Base-by-base conservation (phyloP, 2,113 vertebrate genomes). In the Anser brachyrhynchus region DNA sequence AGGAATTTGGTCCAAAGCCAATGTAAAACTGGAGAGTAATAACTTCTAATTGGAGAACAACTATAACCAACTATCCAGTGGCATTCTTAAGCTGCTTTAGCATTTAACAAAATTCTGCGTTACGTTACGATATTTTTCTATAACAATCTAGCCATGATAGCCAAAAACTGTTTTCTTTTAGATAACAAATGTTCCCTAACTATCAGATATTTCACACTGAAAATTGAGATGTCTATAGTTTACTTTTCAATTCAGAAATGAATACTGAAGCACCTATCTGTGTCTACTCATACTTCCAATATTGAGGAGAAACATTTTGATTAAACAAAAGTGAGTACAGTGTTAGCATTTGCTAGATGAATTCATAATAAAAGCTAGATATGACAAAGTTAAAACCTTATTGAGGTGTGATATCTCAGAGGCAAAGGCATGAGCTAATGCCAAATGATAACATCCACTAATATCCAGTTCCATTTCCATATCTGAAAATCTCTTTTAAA, bases 251-350 rank as follows among this genome's bases (percentile, higher is more conserved):
- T 29, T 52, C 52, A 72, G 43, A 51, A 87, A 67, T 33, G 1
- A 51, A 64, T 52, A 26, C 23, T 8, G 6, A 92, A 37, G 5
- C 46, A 87, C 44, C n/a, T 37, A 10, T 19, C n/a, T 54, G 19
- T 0, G 0, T 23, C 15, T 3, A 6, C 6, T 55, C 12, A 10
- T n/a, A 26, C 12, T 64, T 69, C 16, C 21, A 78, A 10, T 28
- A 10, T 4, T 52, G 39, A 88, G 29, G 6, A 81, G 49, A 75
- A 82, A 64, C 2, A 33, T 39, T 83, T 23, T 85, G 39, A 87
- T 31, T 10, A 26, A 71, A 62, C 13, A 54, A 43, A 73, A 51
- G 35, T 7, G 7, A 39, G 7, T 18, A 28, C 5, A 26, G 18
- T 6, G 12, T 49, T 90, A 75, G 75, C 15, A 17, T 69, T 52